Evolutionary conservation across 2,888 invertebrate genomes (phyloP), one percentile per base, ranked within the genome.

Genomic region (Melanchra persicariae): DNA sequence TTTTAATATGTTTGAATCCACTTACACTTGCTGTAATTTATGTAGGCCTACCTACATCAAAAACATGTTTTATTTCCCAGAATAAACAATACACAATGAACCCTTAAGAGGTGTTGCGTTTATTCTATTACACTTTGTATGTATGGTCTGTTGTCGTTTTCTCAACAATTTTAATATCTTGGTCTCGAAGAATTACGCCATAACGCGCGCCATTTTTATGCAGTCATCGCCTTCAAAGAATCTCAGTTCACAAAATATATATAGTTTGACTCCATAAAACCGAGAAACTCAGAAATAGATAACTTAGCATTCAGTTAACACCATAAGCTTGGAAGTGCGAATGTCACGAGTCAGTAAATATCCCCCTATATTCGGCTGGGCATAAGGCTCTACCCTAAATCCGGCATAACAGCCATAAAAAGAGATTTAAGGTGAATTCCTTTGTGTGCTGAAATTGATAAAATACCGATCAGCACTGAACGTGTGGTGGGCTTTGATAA

Each of bases 381-480:
- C 34, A n/a, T 60, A 43, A 43, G 70, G 47, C n/a, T 55, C 72
- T 51, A 45, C 75, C 79, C 69, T 69, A 79, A 85, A 79, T 79
- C 66, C 78, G 61, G 64, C 75, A 75, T 84, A 85, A 88, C 82
- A 84, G 72, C 84, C 82, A 84, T 90, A 89, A 89, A 88, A 70
- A 71, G 52, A 82, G 87, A 87, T 90, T 88, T 88, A 87, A 87
- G 84, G 77, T 75, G 77, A 72, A 65, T 65, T 72, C 74, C 87
- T 86, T 91, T 92, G 90, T 92, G 85, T 62, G 65, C 66, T 77
- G 52, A 88, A 90, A 91, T 91, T 89, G 89, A 91, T 90, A 89
- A 89, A 90, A 90, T 90, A 85, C 86, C 89, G 66, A 83, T 70
- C 71, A 68, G 65, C 30, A 79, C 82, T 73, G 68, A 77, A 63